Conservation (phyloP, 2,113 vertebrate genomes). For the Siniperca knerii region DNA sequence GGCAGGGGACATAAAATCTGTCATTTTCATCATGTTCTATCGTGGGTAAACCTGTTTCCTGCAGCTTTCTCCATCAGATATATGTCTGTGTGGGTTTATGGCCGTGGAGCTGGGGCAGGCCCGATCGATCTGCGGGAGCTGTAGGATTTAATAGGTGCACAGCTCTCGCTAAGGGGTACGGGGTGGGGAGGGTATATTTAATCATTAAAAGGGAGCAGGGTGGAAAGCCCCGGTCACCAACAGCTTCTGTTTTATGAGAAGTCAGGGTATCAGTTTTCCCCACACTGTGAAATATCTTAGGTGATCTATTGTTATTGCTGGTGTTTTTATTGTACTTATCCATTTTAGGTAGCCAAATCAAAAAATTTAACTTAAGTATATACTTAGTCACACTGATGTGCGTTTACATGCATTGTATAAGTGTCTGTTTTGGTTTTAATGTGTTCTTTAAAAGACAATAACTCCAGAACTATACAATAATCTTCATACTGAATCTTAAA, state of each 20-base stretch:
- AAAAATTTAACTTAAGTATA: conserved; percentile 5
- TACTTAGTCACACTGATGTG: not conserved
- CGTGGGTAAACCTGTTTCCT: conserved; percentile 77
- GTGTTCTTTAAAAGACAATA: not conserved
- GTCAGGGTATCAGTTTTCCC: conserved; percentile 47
- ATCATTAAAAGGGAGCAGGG: conserved; percentile 74
- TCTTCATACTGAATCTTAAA: not conserved
- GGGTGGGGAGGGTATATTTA: conserved; percentile 76
- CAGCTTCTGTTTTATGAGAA: conserved; percentile 73
- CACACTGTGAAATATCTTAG: conserved; percentile 29
- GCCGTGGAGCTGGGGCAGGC: conserved; percentile 62
- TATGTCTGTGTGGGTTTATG: conserved; percentile 77
- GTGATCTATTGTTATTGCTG: conserved; percentile 43
- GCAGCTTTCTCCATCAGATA: conserved; percentile 77
- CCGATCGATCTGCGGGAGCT: conserved; percentile 78
- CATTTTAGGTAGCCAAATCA: conserved; percentile 15
- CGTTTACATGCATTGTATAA: not conserved
- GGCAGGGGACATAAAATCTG: conserved; percentile 76
- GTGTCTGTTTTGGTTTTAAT: not conserved
- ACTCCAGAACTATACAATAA: not conserved
- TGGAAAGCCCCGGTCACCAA: conserved; percentile 71
- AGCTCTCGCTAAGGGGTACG: conserved; percentile 57
- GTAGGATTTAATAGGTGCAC: conserved; percentile 80
- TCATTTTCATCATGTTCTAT: conserved; percentile 79
- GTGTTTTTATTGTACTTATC: conserved; percentile 19